Base-by-base conservation (phyloP, 2,113 vertebrate genomes). In the Xiphophorus hellerii region DNA sequence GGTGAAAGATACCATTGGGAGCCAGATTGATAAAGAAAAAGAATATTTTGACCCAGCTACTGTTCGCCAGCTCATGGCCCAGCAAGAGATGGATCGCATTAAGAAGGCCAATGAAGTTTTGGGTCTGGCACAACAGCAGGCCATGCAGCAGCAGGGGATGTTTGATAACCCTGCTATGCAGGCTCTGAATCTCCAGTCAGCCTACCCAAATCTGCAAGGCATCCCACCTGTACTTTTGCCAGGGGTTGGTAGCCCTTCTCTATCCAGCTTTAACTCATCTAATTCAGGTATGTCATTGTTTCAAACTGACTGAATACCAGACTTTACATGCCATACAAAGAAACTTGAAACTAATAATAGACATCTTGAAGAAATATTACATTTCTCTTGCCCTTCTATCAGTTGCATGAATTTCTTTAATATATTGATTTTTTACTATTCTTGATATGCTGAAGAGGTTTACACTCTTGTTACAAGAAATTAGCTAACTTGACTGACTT, bases 61-160 rank as follows among this genome's bases (percentile, higher is more conserved):
- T 81, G 97, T 99, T 85, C 97, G 98, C 78, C 98, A 99, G 93
- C 93, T 99, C 83, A 99, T 99, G 98, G 98, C 98, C 86, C 98
- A 99, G 78, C 98, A 99, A 92, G 98, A 99, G 93, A 95, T 99
- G 94, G 98, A 99, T 94, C 96, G 98, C 77, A 98, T 99, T 89
- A 99, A 99, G 94, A 99, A 99, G 91, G 98, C 98, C 91, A 99
- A 99, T 77, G 98, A 99, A 92, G 97, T 98, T 89, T 95, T 99
- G 73, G 98, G 98, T 93, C 93, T 99, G 92, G 96, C 97, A 78
- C 94, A 95, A 87, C 95, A 95, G 85, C 98, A 98, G 93, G 96
- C 97, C 88, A 92, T 95, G 93, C 94, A 95, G 86, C 98, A 98
- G 90, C 98, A 97, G 88, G 96, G 96, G 90, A 95, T 98, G 95